A percentile compares a stretch with the other conserved stretches of the same genome.
Conservation (phyloP, 2,888 invertebrate genomes). For the Parapristionchus giblindavisi region DNA sequence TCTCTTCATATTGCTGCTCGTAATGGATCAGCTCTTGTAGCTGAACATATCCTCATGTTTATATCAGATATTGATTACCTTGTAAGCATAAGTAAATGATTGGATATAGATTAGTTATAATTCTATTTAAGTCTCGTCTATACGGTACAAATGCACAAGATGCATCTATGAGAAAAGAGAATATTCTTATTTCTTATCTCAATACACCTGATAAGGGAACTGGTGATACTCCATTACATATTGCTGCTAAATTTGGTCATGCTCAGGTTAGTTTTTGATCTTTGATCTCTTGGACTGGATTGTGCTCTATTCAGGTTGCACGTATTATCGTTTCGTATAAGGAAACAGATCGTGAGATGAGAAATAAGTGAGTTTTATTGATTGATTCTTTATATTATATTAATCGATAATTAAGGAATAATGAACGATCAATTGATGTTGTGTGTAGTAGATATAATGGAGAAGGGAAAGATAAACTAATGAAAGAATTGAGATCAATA, state of each 20-base stretch:
- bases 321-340: conserved; percentile 7
- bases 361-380: not conserved
- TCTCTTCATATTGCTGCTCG: conserved; percentile 52
- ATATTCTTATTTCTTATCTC: conserved; percentile 48
- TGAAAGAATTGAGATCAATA: not conserved
- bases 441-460: conserved; percentile 17
- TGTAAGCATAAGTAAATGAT: not conserved
- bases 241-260: conserved; percentile 52
- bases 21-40: not conserved
- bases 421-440: not conserved
- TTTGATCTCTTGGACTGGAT: not conserved
- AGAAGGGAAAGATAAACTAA: not conserved
- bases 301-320: not conserved
- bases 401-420: conserved; percentile 2
- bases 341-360: not conserved
- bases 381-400: not conserved
- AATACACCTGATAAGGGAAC: conserved; percentile 54
- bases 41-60: not conserved
- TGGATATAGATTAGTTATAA: not conserved
- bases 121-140: not conserved
- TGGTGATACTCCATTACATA: conserved; percentile 52
- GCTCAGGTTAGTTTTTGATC: conserved; percentile 38
- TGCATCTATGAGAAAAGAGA: conserved; percentile 37
- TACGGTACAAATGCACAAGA: conserved; percentile 37
- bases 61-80: conserved; percentile 9